Conservation (phyloP, 2,797 vertebrate genomes). For the Muscicapa comitata region DNA sequence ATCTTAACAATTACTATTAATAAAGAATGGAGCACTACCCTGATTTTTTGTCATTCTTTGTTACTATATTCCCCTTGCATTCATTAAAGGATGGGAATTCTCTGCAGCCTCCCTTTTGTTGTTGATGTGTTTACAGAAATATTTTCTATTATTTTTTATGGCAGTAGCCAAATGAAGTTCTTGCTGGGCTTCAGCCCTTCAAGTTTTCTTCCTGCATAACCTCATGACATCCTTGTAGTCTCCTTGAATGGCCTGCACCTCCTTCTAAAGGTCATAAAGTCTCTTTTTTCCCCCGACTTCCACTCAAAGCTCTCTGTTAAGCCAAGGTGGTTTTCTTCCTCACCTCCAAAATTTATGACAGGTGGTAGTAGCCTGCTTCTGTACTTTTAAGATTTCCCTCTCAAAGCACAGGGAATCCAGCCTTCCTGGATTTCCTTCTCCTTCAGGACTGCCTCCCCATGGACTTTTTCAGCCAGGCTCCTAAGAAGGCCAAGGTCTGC, state of each 20-base stretch:
- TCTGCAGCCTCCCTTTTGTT: background rate
- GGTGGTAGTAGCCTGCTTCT: background rate
- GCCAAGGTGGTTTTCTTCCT: background rate
- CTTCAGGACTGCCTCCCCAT: background rate
- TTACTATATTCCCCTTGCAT: background rate
- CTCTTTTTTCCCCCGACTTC: background rate
- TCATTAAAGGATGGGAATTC: background rate
- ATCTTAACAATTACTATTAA: background rate
- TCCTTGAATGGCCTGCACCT: background rate
- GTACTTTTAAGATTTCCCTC: background rate
- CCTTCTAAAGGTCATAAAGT: background rate
- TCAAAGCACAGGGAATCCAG: background rate
- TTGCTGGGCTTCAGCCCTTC: background rate
- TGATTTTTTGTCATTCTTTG: accelerated
- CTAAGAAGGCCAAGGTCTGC: background rate
- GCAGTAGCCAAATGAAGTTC: background rate
- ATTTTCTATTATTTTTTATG: background rate
- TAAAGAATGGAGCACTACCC: background rate
- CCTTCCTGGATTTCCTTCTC: background rate
- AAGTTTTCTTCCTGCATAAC: background rate
- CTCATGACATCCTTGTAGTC: background rate
- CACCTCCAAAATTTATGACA: background rate
- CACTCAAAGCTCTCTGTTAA: background rate
- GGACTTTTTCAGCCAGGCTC: background rate
- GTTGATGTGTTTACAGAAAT: background rate